Base-by-base conservation (phyloP, 1,140 invertebrate genomes). In the Polypedilum vanderplanki region DNA sequence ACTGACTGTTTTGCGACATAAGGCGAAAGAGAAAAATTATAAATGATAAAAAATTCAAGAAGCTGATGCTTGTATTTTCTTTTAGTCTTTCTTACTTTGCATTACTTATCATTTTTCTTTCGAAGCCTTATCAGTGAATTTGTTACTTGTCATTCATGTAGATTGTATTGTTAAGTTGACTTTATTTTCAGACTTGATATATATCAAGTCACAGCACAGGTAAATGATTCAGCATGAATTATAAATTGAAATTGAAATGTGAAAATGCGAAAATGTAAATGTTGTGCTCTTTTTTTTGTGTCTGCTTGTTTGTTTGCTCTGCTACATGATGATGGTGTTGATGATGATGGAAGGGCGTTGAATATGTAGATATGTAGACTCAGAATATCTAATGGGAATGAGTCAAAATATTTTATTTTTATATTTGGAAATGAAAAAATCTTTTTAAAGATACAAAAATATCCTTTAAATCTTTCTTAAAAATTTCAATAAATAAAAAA, bases 21-120 rank as follows among this genome's bases (percentile, higher is more conserved):
- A 70, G 9, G 65, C 18, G 65, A 70, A 9, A 70, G 15, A 70
- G 65, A 18, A 70, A 70, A 70, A 70, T 70, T 70, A 70, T 70
- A 22, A 70, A 70, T 70, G 65, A 70, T 70, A 70, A 70, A 70
- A 70, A 70, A 70, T 70, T 70, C 65, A 70, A 20, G 65, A 22
- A 9, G 20, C 18, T 70, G 65, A 22, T 1, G 20, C 18, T 70
- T 70, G 65, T 70, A 18, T 20, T 70, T n/a, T n/a, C n/a, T n/a
- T 3, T 57, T 4, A 57, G 8, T 4, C n/a, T 57, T 15, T 57
- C 46, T n/a, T 15, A 12, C 46, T 57, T 15, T 46, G 15, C 41
- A 46, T 57, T 57, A 12, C 46, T 57, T 57, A n/a, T 15, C 46
- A n/a, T 15, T 57, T 15, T 15, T 57, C 12, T 57, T 57, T n/a